A percentile compares a stretch with the other conserved stretches of the same genome.
phyloP scores from a whole-genome alignment of 2,888 invertebrate genomes.

The Geophilus truncorum region DNA sequence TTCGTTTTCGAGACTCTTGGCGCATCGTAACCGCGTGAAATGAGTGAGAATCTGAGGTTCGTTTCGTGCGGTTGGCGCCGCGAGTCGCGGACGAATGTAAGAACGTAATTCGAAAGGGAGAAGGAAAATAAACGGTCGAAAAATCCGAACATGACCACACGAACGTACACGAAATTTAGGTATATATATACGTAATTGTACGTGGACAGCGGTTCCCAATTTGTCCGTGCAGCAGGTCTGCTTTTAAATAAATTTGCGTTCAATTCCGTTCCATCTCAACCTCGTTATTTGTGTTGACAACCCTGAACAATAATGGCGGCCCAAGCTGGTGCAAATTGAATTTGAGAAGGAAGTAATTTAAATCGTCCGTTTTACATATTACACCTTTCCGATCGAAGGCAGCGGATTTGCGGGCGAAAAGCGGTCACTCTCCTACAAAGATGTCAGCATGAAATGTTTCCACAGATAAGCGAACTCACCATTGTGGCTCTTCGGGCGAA shows the following conservation, averaged over 20 bases:
- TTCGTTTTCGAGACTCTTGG: not conserved
- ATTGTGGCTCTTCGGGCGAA: conserved; percentile 28
- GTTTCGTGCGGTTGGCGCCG: too few relatives aligned
- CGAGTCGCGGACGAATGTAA: too few relatives aligned
- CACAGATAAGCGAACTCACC: not conserved
- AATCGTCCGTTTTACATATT: not conserved
- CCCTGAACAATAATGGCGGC: conserved; percentile 19
- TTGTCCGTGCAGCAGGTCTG: too few relatives aligned
- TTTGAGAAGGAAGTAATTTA: conserved; percentile 17
- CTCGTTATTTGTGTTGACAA: conserved; percentile 17
- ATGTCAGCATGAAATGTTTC: not conserved
- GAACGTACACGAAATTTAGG: too few relatives aligned
- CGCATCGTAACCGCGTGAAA: too few relatives aligned
- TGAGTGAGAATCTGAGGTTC: too few relatives aligned
- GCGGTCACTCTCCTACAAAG: not conserved
- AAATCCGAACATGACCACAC: too few relatives aligned
- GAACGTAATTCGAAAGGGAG: too few relatives aligned
- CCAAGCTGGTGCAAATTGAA: not conserved
- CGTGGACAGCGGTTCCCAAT: too few relatives aligned
- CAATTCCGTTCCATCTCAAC: not conserved
- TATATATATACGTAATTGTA: too few relatives aligned
- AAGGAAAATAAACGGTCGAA: too few relatives aligned
- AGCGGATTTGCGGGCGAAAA: not conserved
- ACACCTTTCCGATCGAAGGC: not conserved
- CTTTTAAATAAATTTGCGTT: not conserved